Percentiles rank a stretch among this genome's conserved stretches.
Evolutionary conservation across 37 sponge, comb jelly and placozoan genomes (phyloP).

Genomic region (Ianthella basta): DNA sequence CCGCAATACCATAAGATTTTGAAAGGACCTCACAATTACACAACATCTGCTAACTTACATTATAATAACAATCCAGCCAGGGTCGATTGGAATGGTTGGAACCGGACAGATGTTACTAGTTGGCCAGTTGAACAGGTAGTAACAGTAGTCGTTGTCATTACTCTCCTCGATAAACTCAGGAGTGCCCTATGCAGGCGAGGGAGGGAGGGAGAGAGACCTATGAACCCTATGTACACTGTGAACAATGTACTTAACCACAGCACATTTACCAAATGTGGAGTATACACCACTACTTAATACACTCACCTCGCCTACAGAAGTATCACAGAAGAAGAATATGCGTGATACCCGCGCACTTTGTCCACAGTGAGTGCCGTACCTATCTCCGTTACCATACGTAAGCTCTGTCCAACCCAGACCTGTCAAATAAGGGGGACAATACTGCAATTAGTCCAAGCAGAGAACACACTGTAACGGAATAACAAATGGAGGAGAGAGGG

Average conservation of each 20-base stretch:
- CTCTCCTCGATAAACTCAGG: slow-evolving; percentile 77
- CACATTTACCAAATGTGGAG: not conserved
- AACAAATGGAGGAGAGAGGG: no score
- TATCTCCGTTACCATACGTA: not conserved
- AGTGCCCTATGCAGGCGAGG: slow-evolving; percentile 36
- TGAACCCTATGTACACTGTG: no score
- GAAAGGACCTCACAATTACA: no score
- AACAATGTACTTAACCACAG: not conserved
- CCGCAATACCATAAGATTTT: no score
- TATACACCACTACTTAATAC: not conserved
- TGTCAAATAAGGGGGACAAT: no score
- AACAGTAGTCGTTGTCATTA: slow-evolving; percentile 49
- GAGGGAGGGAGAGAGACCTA: no score
- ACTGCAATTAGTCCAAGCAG: no score
- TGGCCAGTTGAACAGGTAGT: slow-evolving; percentile 63
- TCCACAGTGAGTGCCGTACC: not conserved
- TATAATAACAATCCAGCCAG: slow-evolving; percentile 56
- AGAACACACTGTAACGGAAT: no score
- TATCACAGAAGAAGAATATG: not conserved
- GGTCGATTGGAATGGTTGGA: not conserved
- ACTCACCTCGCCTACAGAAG: not conserved
- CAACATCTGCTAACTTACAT: slow-evolving; percentile 63
- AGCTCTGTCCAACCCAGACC: slow-evolving; percentile 6
- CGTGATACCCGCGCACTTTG: not conserved
- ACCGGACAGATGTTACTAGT: slow-evolving; percentile 42